Evolutionary conservation across 2,797 vertebrate species (phyloP).

Genomic region (Paramormyrops hopkinsi): DNA sequence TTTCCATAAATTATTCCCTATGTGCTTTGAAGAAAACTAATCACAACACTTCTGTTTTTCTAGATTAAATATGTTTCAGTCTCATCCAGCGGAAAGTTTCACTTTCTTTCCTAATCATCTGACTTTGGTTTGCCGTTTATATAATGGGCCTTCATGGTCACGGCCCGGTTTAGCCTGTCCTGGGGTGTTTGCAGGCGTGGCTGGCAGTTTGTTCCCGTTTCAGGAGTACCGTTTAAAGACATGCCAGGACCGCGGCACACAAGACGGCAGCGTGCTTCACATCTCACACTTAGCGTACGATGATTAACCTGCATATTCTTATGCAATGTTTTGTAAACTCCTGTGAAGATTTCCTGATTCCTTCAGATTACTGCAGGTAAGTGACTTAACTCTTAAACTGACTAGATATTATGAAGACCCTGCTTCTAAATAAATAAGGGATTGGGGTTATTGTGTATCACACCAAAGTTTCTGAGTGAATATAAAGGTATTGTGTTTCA

Average conservation of each 20-base stretch:
- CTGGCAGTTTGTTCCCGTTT: not conserved
- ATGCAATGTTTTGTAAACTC: not conserved
- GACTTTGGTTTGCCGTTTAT: not conserved
- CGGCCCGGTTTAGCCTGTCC: not conserved
- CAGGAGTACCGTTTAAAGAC: not conserved
- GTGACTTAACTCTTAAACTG: not conserved
- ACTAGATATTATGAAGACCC: not conserved
- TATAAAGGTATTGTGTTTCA: not conserved
- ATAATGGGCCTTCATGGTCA: not conserved
- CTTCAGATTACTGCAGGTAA: not conserved
- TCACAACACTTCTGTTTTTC: not conserved
- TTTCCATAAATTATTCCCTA: constrained; percentile 1
- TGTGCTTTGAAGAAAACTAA: constrained; percentile 15
- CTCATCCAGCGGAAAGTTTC: not conserved
- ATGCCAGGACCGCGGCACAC: not conserved
- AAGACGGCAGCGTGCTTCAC: not conserved
- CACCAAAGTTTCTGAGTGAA: not conserved
- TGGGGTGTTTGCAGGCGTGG: not conserved
- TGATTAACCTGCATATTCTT: not conserved
- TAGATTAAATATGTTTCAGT: not conserved
- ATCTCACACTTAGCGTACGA: not conserved
- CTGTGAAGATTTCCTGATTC: not conserved
- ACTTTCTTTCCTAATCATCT: not conserved
- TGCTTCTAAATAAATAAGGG: not conserved
- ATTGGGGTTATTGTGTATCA: not conserved